Percentiles rank a stretch among this genome's conserved stretches.
Conservation (phyloP, 2,797 vertebrate genomes). For the Alectoris magna region DNA sequence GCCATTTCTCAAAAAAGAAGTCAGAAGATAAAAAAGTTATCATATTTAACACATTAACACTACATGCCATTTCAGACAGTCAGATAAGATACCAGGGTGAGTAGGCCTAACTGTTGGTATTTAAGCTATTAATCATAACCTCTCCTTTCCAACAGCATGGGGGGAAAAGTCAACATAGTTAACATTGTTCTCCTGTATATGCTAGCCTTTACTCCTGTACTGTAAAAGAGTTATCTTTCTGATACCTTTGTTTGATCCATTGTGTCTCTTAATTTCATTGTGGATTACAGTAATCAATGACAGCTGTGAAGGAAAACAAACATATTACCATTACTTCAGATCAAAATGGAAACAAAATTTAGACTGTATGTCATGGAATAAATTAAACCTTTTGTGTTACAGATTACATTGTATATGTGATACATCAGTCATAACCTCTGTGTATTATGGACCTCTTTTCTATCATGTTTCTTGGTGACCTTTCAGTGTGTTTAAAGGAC, state of each 20-base stretch:
- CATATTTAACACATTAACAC: constrained; percentile 66
- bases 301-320: neutral
- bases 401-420: neutral
- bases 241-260: constrained; percentile 25
- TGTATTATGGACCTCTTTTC: constrained; percentile 27
- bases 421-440: constrained; percentile 31
- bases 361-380: constrained; percentile 8
- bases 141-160: constrained; percentile 20
- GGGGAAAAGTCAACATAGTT: constrained; percentile 24
- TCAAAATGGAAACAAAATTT: constrained; percentile 42
- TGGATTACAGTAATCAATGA: constrained; percentile 24
- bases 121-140: constrained; percentile 58
- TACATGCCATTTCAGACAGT: constrained; percentile 44
- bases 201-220: neutral
- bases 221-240: constrained; percentile 9
- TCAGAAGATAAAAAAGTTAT: constrained; percentile 37
- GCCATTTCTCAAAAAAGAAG: constrained; percentile 23
- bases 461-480: neutral
- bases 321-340: constrained; percentile 32
- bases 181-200: constrained; percentile 37
- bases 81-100: constrained; percentile 48
- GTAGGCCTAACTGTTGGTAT: constrained; percentile 23
- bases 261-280: constrained; percentile 37
- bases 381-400: constrained; percentile 28
- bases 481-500: constrained; percentile 49